Evolutionary conservation across 2,888 invertebrate species (phyloP), one percentile per base, ranked within the genome.

Genomic region (Eristalis arbustorum): DNA sequence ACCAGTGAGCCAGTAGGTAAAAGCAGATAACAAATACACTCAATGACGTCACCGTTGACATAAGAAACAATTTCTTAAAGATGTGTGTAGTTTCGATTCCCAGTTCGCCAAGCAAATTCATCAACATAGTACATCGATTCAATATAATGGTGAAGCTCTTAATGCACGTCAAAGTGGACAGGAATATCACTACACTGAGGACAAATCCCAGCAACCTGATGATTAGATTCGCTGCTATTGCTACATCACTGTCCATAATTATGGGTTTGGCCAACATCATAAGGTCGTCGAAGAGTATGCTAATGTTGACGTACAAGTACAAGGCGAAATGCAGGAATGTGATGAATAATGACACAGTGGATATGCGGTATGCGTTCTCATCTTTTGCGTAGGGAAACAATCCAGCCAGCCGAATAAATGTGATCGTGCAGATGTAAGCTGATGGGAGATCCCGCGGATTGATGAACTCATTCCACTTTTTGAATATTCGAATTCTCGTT

Each of bases 1-100:
- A 75, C 11, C 89, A 88, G 88, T 90, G 90, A 85, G 88, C 88
- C 34, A 88, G 88, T n/a, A 88, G 83, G 31, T 89, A 88, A 1
- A 69, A 0, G 6, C 89, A 14, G 11, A 79, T 1, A 1, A 5
- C 37, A 1, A 73, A 11, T 8, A 88, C 59, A 0, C 31, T 2
- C 3, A 80, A 0, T 6, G 75, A 67, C 0, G 57, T 49, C 0
- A 22, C 5, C 1, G 59, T 3, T n/a, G 75, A 77, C 0, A 88
- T 3, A 1, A 49, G 13, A 11, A 89, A 82, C 3, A 90, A 18
- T 11, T 78, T 84, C 0, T 84, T 81, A 42, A 78, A 85, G 6
- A 90, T 85, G 0, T n/a, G 37, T 3, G 34, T 37, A 0, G 88
- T 76, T 68, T 89, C 67, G 8, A 90, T 84, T 0, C 88, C 89